These are phyloP conservation scores for Lerema accius DNA, from an alignment of 1,140 invertebrate genomes.

Conservation along the genomic window DNA sequence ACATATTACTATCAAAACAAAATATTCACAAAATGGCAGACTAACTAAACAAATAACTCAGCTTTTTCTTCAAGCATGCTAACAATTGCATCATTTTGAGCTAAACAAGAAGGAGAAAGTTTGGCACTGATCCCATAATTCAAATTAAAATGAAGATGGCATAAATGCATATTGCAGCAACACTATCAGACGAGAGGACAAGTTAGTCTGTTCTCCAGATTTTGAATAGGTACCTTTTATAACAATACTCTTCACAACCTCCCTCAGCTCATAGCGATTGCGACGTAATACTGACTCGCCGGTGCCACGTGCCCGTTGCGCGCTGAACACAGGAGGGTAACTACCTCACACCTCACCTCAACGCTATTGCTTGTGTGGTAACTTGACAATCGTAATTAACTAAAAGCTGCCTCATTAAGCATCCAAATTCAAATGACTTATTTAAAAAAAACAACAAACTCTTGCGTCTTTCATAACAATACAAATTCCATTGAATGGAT, in stretches of 20 bases:
- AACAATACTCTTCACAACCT: conserved; percentile 80
- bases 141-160: conserved; percentile 75
- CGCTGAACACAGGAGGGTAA: conserved; percentile 44
- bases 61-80: conserved; percentile 79
- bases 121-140: conserved; percentile 81
- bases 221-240: conserved; percentile 81
- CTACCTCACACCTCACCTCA: too few species aligned
- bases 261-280: conserved; percentile 68
- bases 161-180: conserved; percentile 81
- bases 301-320: conserved; percentile 32
- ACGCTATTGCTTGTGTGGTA: conserved; percentile 77
- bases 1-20: conserved; percentile 83
- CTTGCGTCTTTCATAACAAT: conserved; percentile 78
- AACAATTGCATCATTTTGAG: conserved; percentile 81
- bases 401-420: conserved; percentile 76
- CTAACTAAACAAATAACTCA: conserved; percentile 81
- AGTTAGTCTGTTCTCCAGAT: conserved; percentile 79
- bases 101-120: conserved; percentile 81
- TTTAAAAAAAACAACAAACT: conserved; percentile 79
- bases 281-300: conserved; percentile 71
- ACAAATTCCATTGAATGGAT: conserved; percentile 81
- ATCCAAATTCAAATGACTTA: conserved; percentile 75
- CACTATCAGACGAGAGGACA: conserved; percentile 60
- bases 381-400: conserved; percentile 73
- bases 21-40: conserved; percentile 83